Evolutionary conservation across 2,888 invertebrate species (phyloP).

Genomic region (Parthenolecanium corni): DNA sequence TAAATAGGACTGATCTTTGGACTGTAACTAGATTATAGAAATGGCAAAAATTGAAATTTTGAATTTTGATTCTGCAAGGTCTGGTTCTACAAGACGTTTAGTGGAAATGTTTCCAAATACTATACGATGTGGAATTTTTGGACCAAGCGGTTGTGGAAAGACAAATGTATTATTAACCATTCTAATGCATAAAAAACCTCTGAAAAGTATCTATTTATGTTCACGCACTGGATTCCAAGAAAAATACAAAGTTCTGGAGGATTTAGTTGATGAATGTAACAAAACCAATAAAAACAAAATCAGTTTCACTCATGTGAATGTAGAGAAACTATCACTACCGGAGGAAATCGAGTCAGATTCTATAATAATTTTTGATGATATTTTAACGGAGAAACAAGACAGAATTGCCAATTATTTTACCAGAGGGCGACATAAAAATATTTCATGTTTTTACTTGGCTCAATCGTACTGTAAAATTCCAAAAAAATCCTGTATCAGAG

Average conservation of each 20-base stretch:
- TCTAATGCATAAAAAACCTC: not conserved
- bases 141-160: not conserved
- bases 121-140: no score
- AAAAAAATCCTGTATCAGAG: not conserved
- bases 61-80: no score
- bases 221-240: not conserved
- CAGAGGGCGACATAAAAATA: not conserved
- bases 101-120: not conserved
- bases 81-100: no score
- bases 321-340: not conserved
- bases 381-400: not conserved
- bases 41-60: no score
- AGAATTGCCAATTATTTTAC: not conserved
- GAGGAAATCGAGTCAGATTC: not conserved
- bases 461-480: not conserved
- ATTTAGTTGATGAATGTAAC: not conserved
- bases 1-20: no score
- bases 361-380: slow-evolving; percentile 2
- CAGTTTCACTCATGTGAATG: not conserved
- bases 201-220: not conserved
- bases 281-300: not conserved
- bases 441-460: slow-evolving; percentile 1
- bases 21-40: no score
- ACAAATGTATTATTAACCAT: not conserved
- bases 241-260: not conserved